Evolutionary conservation across 64 coral and sea anemone species (phyloP), one percentile per base, ranked within the genome.

Genomic region (Platygyra sinensis): DNA sequence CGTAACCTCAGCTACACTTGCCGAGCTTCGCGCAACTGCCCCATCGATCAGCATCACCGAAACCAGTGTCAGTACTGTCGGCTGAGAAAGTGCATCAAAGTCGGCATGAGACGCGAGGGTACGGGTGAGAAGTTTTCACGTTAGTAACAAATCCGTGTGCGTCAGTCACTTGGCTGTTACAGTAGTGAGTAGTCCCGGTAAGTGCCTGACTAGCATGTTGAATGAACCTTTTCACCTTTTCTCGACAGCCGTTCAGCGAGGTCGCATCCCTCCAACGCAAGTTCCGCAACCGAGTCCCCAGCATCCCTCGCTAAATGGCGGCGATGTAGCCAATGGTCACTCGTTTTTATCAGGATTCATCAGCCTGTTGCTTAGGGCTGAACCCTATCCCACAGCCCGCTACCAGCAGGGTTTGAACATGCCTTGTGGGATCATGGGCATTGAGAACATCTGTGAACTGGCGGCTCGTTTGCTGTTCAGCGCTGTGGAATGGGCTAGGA

Each of bases 151-250:
- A 87, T 72, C 71, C 63, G 77, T 72, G 30, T 69, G 77, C 39
- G 39, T 80, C 79, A 80, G 16, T 79, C 54, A 15, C 54, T 80
- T 28, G 33, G 30, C 54, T 17, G 42, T 79, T 24, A 57, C 2
- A 54, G 77, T 80, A 72, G 78, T 39, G 63, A 81, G 88, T 90
- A 81, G 72, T 28, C 57, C 46, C 18, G 30, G 77, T 62, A 83
- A 83, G 52, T 72, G 89, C 72, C 75, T 80, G 42, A 91, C 87
- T 93, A 88, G 78, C 87, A 88, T 93, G 93, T 94, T 98, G 93
- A 98, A 94, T 98, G 89, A 98, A 98, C 96, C 86, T 80, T 98
- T 94, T 99, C 94, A 92, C 94, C 97, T 92, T 81, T 88, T 91
- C 78, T 94, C 93, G 86, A 98, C 93, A 99, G 97, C 97, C 62